Base-by-base conservation (phyloP, 2,113 vertebrate genomes). In the Nannobrachium achirus region DNA sequence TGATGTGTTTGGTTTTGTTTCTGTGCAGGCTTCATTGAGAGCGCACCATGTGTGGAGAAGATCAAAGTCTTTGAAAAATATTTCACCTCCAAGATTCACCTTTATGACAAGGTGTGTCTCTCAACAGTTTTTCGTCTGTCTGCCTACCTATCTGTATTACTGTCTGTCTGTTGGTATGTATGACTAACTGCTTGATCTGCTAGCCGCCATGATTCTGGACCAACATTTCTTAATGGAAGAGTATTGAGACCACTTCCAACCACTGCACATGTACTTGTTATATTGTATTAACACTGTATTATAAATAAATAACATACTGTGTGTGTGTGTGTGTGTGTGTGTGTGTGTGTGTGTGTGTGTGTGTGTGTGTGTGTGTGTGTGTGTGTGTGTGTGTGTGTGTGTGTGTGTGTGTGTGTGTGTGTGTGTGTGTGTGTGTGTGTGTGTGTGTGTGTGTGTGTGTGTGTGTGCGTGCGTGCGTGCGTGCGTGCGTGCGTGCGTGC, bases 51-150 rank as follows among this genome's bases (percentile, higher is more conserved):
- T 83, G 91, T 96, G 77, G 90, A 89, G 91, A 99, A 97, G 91
- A 95, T 95, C 79, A 92, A 94, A 90, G 94, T 93, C 11, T 98
- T 99, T 93, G 97, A 98, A 75, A 93, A 94, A 33, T 99, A 96
- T 81, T 98, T 98, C 71, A 82, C 85, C 33, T 89, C 87, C 10
- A 93, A 71, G 71, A 96, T 99, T 86, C 92, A 98, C 18, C 91
- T 98, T 51, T 99, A 98, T 80, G 94, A 99, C 75, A 99, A 99
- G 94, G 98, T 98, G 89, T 91, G 87, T 20, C n/a, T 58, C n/a
- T n/a, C n/a, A n/a, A n/a, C n/a, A n/a, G n/a, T n/a, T n/a, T n/a
- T n/a, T n/a, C 25, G 25, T 72, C 19, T 8, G 8, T 42, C 42
- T 15, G n/a, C 53, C 15, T 14, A 19, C 15, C 14, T 15, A 7